A percentile compares a stretch with the other conserved stretches of the same genome.
These are phyloP conservation scores for Sinocyclocheilus grahami DNA, from an alignment of 2,113 vertebrate genomes.

Conservation along the genomic window DNA sequence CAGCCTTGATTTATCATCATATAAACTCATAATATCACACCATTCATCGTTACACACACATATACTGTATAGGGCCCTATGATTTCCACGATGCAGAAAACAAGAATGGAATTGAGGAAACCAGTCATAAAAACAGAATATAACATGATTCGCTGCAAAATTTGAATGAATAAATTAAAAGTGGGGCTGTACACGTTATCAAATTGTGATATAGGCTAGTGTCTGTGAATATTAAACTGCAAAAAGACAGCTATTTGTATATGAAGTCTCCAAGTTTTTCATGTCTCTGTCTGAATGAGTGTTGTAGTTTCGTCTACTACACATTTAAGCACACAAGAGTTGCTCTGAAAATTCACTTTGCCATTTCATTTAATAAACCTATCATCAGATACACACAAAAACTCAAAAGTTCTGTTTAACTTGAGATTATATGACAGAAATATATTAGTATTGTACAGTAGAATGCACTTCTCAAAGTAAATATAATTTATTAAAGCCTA, in stretches of 20 bases:
- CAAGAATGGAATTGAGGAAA: background rate
- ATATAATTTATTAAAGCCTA: too few species aligned
- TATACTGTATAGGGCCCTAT: background rate
- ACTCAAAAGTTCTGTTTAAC: too few species aligned
- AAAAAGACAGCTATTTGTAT: background rate
- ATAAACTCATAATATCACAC: slow-evolving; percentile 35
- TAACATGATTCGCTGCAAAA: background rate
- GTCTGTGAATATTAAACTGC: background rate
- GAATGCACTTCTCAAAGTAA: too few species aligned
- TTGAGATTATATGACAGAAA: too few species aligned
- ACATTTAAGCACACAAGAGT: background rate
- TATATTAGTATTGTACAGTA: too few species aligned
- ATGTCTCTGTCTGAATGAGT: background rate
- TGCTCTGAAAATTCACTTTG: background rate
- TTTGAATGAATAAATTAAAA: background rate
- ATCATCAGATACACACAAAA: too few species aligned
- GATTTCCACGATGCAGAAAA: background rate
- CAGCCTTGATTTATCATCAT: slow-evolving; percentile 32
- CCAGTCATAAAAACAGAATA: background rate
- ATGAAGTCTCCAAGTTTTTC: background rate
- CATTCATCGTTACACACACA: slow-evolving; percentile 7
- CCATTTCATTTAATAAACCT: background rate
- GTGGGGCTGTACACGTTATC: too few species aligned
- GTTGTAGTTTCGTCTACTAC: background rate
- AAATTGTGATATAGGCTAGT: background rate